Base-by-base conservation (phyloP, 2,113 vertebrate species). In the Thunnus thynnus region DNA sequence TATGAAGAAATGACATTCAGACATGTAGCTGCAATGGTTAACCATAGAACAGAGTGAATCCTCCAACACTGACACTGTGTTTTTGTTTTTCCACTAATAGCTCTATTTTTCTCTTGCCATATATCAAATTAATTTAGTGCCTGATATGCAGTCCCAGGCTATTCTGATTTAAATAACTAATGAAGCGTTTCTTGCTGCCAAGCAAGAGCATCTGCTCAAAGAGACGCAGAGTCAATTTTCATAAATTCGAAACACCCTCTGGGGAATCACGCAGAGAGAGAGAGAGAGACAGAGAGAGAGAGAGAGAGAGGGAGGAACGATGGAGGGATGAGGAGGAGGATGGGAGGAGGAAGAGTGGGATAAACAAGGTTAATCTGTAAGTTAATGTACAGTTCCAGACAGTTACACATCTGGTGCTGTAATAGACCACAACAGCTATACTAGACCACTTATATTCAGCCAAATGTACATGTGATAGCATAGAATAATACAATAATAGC, bases 121-220 rank as follows among this genome's bases (percentile, higher is more conserved):
- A 84, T 69, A 90, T 87, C 86, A 91, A 81, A 91, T 90, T 84
- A 88, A 90, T 93, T 85, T 87, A 83, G 83, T 63, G 83, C 69
- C 84, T 86, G 77, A 85, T 89, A 81, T 82, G 83, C 71, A 89
- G 75, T 86, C 69, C 69, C 27, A 0, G 80, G 88, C 86, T 72
- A 90, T 88, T 90, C 85, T 87, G 86, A 90, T 92, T 93, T 92
- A 88, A 93, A 93, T 91, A 90, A 88, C 86, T 87, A 93, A 92
- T 92, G 89, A 92, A 89, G 88, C 80, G 36, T 80, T 77, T 63
- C 80, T 76, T 44, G 52, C 83, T 93, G 90, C 90, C 92, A 90
- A 88, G 71, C 78, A 79, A 61, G 62, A 91, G 86, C 92, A 91
- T 93, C 89, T 92, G 90, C 86, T 91, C 82, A 71, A 85, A 89